Evolutionary conservation across 2,797 vertebrate species (phyloP).

Genomic region (Etheostoma perlongum): DNA sequence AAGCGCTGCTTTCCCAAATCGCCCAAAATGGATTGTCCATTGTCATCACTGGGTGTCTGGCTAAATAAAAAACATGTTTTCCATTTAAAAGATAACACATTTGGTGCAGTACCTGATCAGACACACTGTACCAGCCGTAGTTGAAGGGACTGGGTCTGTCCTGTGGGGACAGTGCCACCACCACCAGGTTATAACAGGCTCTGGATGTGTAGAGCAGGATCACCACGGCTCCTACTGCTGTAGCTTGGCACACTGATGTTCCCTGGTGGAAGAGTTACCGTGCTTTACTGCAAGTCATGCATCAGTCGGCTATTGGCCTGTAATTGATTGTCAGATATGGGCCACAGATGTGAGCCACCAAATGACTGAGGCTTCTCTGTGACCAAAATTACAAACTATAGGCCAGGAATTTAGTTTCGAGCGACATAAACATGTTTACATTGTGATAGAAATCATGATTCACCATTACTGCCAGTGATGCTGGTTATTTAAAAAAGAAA

Average conservation of each 20-base stretch:
- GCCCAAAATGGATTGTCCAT: constrained; percentile 49
- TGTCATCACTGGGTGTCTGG: neutral
- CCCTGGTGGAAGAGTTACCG: constrained; percentile 82
- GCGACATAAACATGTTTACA: neutral
- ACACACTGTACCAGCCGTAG: constrained; percentile 96
- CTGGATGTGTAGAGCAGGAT: constrained; percentile 93
- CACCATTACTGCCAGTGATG: neutral
- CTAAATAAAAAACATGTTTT: constrained; percentile 5
- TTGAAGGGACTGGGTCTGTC: constrained; percentile 91
- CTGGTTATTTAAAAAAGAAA: neutral
- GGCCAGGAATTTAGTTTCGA: constrained; percentile 5
- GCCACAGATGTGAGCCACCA: constrained; percentile 26
- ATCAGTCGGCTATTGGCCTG: constrained; percentile 4
- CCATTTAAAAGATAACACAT: neutral
- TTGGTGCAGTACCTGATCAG: constrained; percentile 88
- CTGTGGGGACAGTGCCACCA: constrained; percentile 89
- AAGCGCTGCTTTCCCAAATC: constrained; percentile 69
- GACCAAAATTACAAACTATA: constrained; percentile 7
- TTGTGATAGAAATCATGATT: neutral
- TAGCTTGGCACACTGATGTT: constrained; percentile 94
- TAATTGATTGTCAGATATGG: constrained; percentile 30
- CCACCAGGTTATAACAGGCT: constrained; percentile 96
- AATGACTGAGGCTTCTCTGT: neutral
- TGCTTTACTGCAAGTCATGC: constrained; percentile 31
- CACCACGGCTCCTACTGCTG: constrained; percentile 89